Percentiles rank a stretch among this genome's conserved stretches.
Evolutionary conservation across 2,797 vertebrate genomes (phyloP).

Genomic region (Ctenopoma multispine): DNA sequence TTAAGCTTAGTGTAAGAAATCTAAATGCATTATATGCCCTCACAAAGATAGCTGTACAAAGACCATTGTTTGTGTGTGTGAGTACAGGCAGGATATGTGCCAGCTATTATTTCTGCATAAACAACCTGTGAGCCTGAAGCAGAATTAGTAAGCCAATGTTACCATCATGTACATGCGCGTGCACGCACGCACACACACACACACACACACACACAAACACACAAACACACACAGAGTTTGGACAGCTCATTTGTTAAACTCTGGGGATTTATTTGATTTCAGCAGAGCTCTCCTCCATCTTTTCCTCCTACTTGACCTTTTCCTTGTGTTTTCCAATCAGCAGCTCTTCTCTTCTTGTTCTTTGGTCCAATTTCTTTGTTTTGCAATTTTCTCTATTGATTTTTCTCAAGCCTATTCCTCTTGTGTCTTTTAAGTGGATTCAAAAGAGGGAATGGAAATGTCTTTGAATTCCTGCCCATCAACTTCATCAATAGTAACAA

Average conservation of each 20-base stretch:
- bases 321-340: conserved; percentile 52
- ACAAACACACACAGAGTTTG: conserved; percentile 6
- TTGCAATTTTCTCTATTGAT: conserved; percentile 58
- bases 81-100: not conserved
- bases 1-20: not conserved
- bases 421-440: conserved; percentile 24
- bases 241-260: conserved; percentile 59
- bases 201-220: conserved; percentile 20
- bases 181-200: not conserved
- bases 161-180: not conserved
- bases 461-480: conserved; percentile 11
- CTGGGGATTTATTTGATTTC: conserved; percentile 45
- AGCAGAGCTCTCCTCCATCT: conserved; percentile 28
- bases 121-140: conserved; percentile 47
- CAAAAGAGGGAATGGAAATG: conserved; percentile 13
- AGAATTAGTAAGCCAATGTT: conserved; percentile 15
- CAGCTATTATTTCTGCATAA: conserved; percentile 51
- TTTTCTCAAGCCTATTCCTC: not conserved
- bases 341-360: conserved; percentile 27
- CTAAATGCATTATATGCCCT: not conserved
- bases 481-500: conserved; percentile 25
- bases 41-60: not conserved
- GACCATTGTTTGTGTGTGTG: not conserved
- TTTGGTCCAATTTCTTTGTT: conserved; percentile 25
- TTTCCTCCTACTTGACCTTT: conserved; percentile 55